These are phyloP conservation scores for Tyria jacobaeae DNA, from an alignment of 2,888 invertebrate species.

Conservation along the genomic window DNA sequence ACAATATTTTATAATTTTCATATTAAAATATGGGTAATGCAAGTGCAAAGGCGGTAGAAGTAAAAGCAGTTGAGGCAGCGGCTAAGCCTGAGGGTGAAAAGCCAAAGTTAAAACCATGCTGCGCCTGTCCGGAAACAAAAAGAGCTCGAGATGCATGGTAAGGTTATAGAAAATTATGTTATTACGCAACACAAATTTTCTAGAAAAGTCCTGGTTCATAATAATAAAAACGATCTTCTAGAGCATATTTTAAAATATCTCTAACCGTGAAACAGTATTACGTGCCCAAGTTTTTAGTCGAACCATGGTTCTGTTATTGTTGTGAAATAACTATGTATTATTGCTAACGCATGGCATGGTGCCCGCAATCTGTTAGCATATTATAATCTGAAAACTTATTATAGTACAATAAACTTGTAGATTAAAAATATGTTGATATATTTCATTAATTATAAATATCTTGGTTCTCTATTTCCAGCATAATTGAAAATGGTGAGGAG, in stretches of 20 bases:
- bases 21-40: conserved; percentile 74
- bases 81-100: conserved; percentile 82
- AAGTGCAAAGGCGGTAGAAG: conserved; percentile 76
- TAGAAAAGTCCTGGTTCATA: not conserved
- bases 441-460: not conserved
- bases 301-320: not conserved
- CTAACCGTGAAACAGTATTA: not conserved
- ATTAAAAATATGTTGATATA: too few species aligned
- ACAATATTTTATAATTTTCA: conserved; percentile 7
- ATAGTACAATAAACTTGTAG: too few species aligned
- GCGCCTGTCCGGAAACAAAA: conserved; percentile 99
- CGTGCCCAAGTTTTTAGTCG: not conserved
- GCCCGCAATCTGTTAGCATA: not conserved
- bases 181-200: conserved; percentile 24
- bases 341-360: not conserved
- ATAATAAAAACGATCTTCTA: not conserved
- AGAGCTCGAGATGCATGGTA: conserved; percentile 96
- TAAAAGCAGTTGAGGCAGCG: conserved; percentile 65
- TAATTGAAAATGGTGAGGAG: conserved; percentile 96
- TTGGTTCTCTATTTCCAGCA: conserved; percentile 87
- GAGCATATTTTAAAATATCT: not conserved
- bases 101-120: conserved; percentile 96
- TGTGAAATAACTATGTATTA: too few species aligned
- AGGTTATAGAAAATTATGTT: conserved; percentile 65
- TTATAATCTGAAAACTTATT: not conserved